Evolutionary conservation across 2,797 vertebrate genomes (phyloP), one percentile per base, ranked within the genome.

Genomic region (Manis crassicaudata): DNA sequence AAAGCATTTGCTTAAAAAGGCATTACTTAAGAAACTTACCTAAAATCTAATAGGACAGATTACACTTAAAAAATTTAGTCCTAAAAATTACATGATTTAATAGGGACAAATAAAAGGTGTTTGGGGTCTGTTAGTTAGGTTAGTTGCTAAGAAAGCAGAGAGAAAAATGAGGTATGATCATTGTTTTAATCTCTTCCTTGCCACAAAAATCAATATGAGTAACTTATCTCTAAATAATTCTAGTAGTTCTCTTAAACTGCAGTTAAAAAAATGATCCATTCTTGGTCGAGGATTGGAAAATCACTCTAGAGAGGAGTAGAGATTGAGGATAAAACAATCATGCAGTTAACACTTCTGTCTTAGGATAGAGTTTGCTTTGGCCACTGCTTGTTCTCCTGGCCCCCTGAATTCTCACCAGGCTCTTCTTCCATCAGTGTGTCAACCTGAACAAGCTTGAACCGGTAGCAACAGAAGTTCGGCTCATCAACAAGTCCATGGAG

Each of bases 361-460:
- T 7, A 13, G 43, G 54, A n/a, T 46, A 46, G 87, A 50, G 6
- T 75, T 50, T 50, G 20, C 40, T 35, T 23, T 6, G 17, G 63
- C 62, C 3, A 3, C 27, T 10, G 7, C 12, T 2, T 63, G 1
- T 62, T 25, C 65, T 46, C 62, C 54, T 52, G 77, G 67, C 32
- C 13, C 1, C 56, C 29, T 21, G 14, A 40, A 6, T 88, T 80
- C 68, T 96, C 54, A 96, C 0, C 6, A 23, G 18, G 18, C 32
- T 56, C 1, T 84, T 96, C 50, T 73, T 14, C 77, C 2, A 37
- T 32, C 97, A 99, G 99, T 99, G 99, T 98, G 99, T 99, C 90
- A 99, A 99, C 98, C 97, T 99, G 95, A 99, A 99, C 98, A 99
- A 99, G 94, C 97, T 99, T 95, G 99, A 99, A 97, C 99, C 99